Evolutionary conservation across 2,113 vertebrate species (phyloP).

Genomic region (Oreotragus oreotragus): DNA sequence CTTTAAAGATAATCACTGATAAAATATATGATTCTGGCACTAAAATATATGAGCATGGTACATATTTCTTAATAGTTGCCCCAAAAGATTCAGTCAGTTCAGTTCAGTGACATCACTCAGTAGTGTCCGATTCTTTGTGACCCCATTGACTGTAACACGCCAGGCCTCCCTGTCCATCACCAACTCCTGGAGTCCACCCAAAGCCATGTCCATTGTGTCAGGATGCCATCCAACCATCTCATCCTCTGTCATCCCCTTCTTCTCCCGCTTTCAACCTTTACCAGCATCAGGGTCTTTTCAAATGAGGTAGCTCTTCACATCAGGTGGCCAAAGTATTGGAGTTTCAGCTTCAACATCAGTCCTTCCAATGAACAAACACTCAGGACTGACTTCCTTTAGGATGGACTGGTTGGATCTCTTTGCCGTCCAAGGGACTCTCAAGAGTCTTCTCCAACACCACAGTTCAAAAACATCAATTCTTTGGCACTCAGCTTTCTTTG

Average conservation of each 20-base stretch:
- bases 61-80: not conserved
- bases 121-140: fast-evolving
- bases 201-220: fast-evolving
- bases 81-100: not conserved
- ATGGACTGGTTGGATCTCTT: not conserved
- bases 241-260: not conserved
- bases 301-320: not conserved
- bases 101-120: not conserved
- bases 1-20: not conserved
- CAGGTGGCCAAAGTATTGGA: not conserved
- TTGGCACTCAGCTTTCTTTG: not conserved
- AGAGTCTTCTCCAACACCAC: not conserved
- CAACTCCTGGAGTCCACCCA: not conserved
- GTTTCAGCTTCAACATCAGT: not conserved
- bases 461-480: not conserved
- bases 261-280: not conserved
- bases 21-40: not conserved
- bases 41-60: not conserved
- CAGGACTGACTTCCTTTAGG: not conserved
- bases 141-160: fast-evolving
- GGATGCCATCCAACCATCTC: not conserved
- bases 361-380: not conserved
- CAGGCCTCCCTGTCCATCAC: not conserved
- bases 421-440: not conserved
- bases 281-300: not conserved